Percentiles rank a stretch among this genome's conserved stretches.
Conservation (phyloP, 2,888 invertebrate species). For the Hyles lineata region DNA sequence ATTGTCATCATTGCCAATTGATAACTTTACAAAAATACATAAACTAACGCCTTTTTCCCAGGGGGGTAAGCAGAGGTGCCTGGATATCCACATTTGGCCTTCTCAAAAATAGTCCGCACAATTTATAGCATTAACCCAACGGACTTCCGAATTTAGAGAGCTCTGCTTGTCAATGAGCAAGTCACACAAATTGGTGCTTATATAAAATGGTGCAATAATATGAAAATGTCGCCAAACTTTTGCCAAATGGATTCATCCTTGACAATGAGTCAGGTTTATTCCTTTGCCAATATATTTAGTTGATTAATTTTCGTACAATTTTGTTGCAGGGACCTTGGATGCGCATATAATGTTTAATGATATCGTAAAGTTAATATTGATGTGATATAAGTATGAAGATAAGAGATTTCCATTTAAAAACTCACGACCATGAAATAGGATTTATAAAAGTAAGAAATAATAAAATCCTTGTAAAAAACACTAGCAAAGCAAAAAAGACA, state of each 20-base stretch:
- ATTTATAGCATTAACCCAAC: not conserved
- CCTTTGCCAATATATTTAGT: conserved; percentile 11
- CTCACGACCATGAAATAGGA: no score
- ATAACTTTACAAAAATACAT: not conserved
- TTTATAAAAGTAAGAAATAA: no score
- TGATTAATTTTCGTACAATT: not conserved
- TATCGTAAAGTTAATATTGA: no score
- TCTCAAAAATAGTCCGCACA: not conserved
- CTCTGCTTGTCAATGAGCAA: not conserved
- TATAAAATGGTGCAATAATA: not conserved
- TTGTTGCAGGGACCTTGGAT: conserved; percentile 2
- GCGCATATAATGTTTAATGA: no score
- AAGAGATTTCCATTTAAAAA: no score
- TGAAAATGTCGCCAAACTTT: conserved; percentile 4
- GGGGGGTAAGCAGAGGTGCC: no score
- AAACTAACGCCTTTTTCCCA: no score
- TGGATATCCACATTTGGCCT: no score
- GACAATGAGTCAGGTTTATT: not conserved
- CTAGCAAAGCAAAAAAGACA: no score
- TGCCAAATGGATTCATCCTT: conserved; percentile 21
- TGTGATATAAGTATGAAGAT: no score
- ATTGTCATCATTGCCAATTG: not conserved
- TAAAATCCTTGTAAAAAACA: no score
- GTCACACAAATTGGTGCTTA: not conserved
- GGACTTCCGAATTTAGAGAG: not conserved